A percentile compares a stretch with the other conserved stretches of the same genome.
phyloP scores from a whole-genome alignment of 2,888 invertebrate species.

The Parascotia fuliginaria region DNA sequence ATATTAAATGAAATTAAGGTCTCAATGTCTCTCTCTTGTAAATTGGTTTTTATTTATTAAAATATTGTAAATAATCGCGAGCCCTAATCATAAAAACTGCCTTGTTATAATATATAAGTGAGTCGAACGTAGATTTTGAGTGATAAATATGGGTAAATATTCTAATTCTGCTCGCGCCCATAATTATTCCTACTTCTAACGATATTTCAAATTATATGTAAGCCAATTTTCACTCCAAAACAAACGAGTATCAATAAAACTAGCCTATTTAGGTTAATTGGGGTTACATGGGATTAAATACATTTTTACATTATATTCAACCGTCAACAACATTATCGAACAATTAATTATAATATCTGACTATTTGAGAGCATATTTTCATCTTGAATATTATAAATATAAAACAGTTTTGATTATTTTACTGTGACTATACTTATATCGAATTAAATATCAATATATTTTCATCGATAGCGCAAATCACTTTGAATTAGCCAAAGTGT shows the following conservation, averaged over 20 bases:
- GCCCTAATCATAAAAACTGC: too few relatives aligned
- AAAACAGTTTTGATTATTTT: slow-evolving; percentile 39
- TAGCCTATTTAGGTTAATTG: slow-evolving; percentile 62
- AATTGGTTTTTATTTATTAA: too few relatives aligned
- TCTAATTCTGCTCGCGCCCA: slow-evolving; percentile 13
- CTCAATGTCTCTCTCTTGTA: too few relatives aligned
- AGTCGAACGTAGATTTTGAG: background rate
- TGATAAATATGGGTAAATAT: background rate
- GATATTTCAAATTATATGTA: slow-evolving; percentile 56
- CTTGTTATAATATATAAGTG: too few relatives aligned
- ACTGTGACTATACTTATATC: slow-evolving; percentile 32
- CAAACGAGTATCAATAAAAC: slow-evolving; percentile 43
- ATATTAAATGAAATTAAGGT: too few relatives aligned
- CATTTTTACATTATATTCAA: slow-evolving; percentile 72
- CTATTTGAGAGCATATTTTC: slow-evolving; percentile 26
- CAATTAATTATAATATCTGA: slow-evolving; percentile 48
- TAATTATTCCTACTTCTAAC: slow-evolving; percentile 33
- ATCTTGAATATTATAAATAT: slow-evolving; percentile 36
- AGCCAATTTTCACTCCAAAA: slow-evolving; percentile 62
- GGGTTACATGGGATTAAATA: slow-evolving; percentile 75
- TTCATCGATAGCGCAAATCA: slow-evolving; percentile 28
- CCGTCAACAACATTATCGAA: slow-evolving; percentile 75
- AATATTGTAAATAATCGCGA: too few relatives aligned
- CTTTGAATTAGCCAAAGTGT: slow-evolving; percentile 13
- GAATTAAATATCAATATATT: slow-evolving; percentile 20